Percentiles rank a stretch among this genome's conserved stretches.
Conservation (phyloP, 1,140 invertebrate genomes). For the Ylistrum balloti region DNA sequence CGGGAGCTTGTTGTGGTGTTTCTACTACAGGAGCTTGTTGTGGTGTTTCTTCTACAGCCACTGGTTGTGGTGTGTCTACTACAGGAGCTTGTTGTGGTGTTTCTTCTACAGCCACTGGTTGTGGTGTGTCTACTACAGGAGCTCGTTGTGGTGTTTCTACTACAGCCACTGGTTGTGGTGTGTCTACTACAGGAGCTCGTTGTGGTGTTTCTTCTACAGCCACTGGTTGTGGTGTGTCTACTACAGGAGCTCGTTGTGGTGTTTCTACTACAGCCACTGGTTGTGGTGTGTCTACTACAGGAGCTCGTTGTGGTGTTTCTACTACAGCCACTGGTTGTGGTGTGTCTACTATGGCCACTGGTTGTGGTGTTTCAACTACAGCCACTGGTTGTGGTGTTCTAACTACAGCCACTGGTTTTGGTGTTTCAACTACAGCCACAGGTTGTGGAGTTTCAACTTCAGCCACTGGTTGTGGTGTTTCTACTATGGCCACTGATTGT, state of each 20-base stretch:
- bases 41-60: background rate
- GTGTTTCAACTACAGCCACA: background rate
- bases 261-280: conserved; percentile 15
- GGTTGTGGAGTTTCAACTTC: conserved; percentile 42
- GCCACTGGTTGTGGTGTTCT: conserved; percentile 25
- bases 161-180: background rate
- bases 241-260: background rate
- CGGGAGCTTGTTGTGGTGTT: background rate
- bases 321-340: too few relatives aligned
- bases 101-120: background rate
- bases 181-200: background rate
- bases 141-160: background rate
- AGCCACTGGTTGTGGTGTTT: conserved; percentile 44
- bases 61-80: too few relatives aligned
- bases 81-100: background rate
- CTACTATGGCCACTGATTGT: background rate
- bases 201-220: conserved; percentile 33
- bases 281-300: too few relatives aligned
- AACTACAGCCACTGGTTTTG: background rate
- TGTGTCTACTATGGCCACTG: too few relatives aligned
- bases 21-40: background rate
- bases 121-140: too few relatives aligned
- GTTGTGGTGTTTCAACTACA: conserved; percentile 42
- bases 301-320: background rate
- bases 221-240: conserved; percentile 37